phyloP scores from a whole-genome alignment of 2,113 vertebrate species.

The Catagonus wagneri region DNA sequence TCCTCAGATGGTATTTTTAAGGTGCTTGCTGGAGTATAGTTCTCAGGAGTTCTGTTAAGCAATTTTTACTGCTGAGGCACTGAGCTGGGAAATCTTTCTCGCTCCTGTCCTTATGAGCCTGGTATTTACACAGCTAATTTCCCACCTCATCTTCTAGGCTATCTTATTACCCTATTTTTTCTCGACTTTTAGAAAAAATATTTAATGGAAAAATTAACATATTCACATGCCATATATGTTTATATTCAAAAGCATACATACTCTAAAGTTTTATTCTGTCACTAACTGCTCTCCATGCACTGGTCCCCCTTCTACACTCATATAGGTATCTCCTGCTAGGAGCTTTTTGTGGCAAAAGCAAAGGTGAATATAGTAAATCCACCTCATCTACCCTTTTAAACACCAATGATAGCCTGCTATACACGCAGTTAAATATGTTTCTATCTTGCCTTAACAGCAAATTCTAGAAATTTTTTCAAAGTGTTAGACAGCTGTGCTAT shows the following conservation, averaged over 20 bases:
- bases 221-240: not conserved
- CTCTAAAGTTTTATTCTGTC: conserved; percentile 21
- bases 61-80: not conserved
- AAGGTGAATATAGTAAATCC: not conserved
- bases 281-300: not conserved
- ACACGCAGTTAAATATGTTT: not conserved
- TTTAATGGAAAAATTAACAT: not conserved
- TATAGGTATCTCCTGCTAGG: not conserved
- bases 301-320: not conserved
- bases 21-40: not conserved
- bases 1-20: not conserved
- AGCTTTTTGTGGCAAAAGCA: not conserved
- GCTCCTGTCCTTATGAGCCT: not conserved
- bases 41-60: not conserved
- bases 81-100: not conserved
- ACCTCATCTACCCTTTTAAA: not conserved
- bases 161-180: not conserved
- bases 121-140: not conserved
- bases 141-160: not conserved
- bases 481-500: not conserved
- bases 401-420: not conserved
- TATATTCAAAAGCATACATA: not conserved
- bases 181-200: not conserved
- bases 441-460: not conserved
- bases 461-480: not conserved